These are phyloP conservation scores for Heliangelus exortis DNA, from an alignment of 2,797 vertebrate species.

Conservation along the genomic window DNA sequence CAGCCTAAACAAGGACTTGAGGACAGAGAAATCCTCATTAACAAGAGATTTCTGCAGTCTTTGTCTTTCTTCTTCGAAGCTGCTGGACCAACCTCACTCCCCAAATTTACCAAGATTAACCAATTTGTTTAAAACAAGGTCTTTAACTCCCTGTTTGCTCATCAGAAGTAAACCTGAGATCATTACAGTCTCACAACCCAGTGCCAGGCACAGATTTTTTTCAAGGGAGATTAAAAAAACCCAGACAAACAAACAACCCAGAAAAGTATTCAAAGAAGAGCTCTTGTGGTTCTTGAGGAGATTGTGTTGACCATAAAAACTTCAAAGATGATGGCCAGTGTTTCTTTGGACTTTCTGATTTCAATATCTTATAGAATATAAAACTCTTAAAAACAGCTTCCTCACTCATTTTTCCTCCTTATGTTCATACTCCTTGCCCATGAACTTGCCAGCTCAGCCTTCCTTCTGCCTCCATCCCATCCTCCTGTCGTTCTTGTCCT, in stretches of 20 bases:
- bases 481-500: neutral
- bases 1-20: neutral
- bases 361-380: neutral
- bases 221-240: neutral
- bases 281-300: neutral
- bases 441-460: neutral
- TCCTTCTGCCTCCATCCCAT: neutral
- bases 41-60: neutral
- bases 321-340: neutral
- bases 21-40: neutral
- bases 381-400: slow-evolving; percentile 15
- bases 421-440: neutral
- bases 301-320: neutral
- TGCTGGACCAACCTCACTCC: neutral
- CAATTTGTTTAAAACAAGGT: neutral
- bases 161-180: neutral
- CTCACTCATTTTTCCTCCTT: neutral
- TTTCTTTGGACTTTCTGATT: slow-evolving; percentile 29
- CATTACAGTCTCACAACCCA: neutral
- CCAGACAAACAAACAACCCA: neutral
- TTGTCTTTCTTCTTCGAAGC: neutral
- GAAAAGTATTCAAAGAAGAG: neutral
- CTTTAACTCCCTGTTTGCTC: neutral
- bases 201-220: neutral
- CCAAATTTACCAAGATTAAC: fast-evolving